phyloP scores from a whole-genome alignment of 2,888 invertebrate genomes.

The Philhelius pedissequus region DNA sequence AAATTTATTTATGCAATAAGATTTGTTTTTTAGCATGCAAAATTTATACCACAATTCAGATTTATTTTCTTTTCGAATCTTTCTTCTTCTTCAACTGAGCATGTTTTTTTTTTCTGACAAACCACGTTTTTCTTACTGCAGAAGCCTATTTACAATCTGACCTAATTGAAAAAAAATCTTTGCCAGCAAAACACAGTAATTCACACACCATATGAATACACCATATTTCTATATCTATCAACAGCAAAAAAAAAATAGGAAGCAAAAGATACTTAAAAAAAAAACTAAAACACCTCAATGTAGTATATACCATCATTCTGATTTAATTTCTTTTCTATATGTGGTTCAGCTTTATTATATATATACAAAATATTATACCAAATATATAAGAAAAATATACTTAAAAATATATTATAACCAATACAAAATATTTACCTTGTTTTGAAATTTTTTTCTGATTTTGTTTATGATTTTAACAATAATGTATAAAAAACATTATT shows the following conservation, averaged over 20 bases:
- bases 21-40: no score
- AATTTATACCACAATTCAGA: constrained; percentile 9
- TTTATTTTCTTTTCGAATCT: not conserved
- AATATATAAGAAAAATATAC: constrained; percentile 10
- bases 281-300: constrained; percentile 52
- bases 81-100: constrained; percentile 18
- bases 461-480: constrained; percentile 34
- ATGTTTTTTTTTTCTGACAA: constrained; percentile 24
- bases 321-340: constrained; percentile 79
- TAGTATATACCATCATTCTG: constrained; percentile 76
- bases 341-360: constrained; percentile 79
- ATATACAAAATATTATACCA: constrained; percentile 47
- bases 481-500: constrained; percentile 18
- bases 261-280: constrained; percentile 28
- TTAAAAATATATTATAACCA: constrained; percentile 42
- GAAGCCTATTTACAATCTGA: constrained; percentile 15
- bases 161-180: not conserved
- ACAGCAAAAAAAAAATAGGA: constrained; percentile 41
- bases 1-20: not conserved
- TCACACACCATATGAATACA: not conserved
- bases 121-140: constrained; percentile 11
- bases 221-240: constrained; percentile 19
- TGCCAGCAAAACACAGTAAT: constrained; percentile 3
- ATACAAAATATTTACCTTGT: constrained; percentile 59
- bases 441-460: constrained; percentile 15